These are phyloP conservation scores for Motacilla tschutschensis DNA, from an alignment of 2,113 vertebrate species.

Conservation along the genomic window DNA sequence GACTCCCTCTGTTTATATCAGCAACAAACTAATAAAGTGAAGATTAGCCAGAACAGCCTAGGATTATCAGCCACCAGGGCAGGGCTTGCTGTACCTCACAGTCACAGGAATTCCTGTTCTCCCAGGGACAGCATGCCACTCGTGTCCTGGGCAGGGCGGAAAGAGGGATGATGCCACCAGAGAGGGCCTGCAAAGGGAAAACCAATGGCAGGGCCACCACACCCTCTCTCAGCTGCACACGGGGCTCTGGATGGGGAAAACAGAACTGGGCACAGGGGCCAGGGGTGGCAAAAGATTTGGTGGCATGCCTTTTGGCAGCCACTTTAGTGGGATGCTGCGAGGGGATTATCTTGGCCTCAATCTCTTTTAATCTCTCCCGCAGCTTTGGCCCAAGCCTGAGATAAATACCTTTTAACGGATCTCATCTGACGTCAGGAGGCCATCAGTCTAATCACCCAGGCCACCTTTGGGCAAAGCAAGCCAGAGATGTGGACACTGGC, in stretches of 20 bases:
- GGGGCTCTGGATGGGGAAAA: neutral
- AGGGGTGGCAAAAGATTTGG: constrained; percentile 24
- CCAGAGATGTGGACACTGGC: neutral
- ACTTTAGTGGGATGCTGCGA: constrained; percentile 51
- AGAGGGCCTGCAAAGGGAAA: neutral
- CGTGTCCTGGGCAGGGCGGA: fast-evolving
- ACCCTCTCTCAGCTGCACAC: neutral
- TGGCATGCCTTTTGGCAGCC: constrained; percentile 69
- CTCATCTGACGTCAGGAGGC: constrained; percentile 69
- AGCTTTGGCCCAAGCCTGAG: constrained; percentile 67
- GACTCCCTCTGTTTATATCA: constrained; percentile 23
- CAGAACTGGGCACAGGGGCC: neutral
- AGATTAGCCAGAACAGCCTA: constrained; percentile 27
- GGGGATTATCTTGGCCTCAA: constrained; percentile 74
- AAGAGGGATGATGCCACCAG: neutral
- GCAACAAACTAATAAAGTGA: constrained; percentile 33
- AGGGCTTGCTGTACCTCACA: neutral
- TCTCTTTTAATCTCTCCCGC: constrained; percentile 69
- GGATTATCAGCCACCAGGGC: neutral
- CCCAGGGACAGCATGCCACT: fast-evolving
- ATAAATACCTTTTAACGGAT: constrained; percentile 73
- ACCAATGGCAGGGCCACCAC: neutral
- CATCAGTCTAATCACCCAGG: constrained; percentile 68
- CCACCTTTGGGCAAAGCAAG: constrained; percentile 48
- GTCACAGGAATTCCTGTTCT: neutral